Conservation (phyloP, 2,797 vertebrate genomes). For the Sparidentex hasta region DNA sequence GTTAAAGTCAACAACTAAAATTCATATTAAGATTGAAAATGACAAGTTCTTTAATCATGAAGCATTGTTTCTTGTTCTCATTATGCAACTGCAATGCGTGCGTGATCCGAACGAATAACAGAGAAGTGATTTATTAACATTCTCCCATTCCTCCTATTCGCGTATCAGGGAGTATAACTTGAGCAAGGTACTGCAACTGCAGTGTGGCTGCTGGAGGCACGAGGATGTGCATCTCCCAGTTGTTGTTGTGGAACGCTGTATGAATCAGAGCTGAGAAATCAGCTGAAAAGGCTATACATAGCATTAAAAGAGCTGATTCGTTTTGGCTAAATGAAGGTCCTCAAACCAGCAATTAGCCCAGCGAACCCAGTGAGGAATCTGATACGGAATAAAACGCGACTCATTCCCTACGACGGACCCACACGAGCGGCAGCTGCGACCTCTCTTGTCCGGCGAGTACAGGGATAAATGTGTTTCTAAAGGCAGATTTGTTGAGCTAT, state of each 20-base stretch:
- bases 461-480: slow-evolving; percentile 28
- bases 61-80: neutral
- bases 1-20: neutral
- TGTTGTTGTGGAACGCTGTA: slow-evolving; percentile 15
- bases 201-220: neutral
- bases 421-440: slow-evolving; percentile 4
- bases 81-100: neutral
- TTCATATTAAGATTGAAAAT: neutral
- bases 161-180: too few relatives aligned
- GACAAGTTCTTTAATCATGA: neutral
- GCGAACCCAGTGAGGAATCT: slow-evolving; percentile 22
- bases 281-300: slow-evolving; percentile 9
- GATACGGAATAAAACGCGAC: slow-evolving; percentile 21
- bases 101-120: slow-evolving; percentile 2
- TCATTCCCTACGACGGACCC: slow-evolving; percentile 7
- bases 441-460: slow-evolving; percentile 3
- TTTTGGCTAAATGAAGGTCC: slow-evolving; percentile 24
- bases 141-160: neutral
- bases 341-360: slow-evolving; percentile 35
- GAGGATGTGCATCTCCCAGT: neutral
- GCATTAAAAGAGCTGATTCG: slow-evolving; percentile 13
- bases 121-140: neutral
- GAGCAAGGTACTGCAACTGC: too few relatives aligned
- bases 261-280: slow-evolving; percentile 11
- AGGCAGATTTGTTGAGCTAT: slow-evolving; percentile 29